Percentiles rank a stretch among this genome's conserved stretches.
Evolutionary conservation across 2,797 vertebrate species (phyloP).

Genomic region (Otolemur crassicaudatus): DNA sequence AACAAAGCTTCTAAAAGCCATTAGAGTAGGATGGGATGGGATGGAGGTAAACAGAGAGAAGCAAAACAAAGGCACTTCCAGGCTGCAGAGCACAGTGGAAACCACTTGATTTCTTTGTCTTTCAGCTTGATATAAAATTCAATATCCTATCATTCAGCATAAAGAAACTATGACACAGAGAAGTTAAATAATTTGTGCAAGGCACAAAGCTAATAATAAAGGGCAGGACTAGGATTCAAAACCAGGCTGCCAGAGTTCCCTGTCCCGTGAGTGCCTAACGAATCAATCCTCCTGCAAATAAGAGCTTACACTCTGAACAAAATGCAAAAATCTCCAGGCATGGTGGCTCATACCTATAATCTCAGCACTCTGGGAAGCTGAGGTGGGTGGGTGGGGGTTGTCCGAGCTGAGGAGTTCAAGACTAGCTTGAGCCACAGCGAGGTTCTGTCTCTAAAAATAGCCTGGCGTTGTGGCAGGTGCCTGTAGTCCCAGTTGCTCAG

Average conservation of each 20-base stretch:
- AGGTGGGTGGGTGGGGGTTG: too few species aligned
- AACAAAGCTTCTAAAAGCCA: background rate
- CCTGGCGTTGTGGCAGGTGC: too few species aligned
- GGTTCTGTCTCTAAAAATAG: too few species aligned
- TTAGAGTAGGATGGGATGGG: background rate
- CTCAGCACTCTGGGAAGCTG: too few species aligned
- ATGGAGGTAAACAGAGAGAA: background rate
- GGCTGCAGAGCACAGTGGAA: background rate
- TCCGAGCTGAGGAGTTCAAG: too few species aligned
- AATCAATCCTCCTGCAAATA: background rate
- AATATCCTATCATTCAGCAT: background rate
- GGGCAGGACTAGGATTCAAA: background rate
- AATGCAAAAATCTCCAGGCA: background rate
- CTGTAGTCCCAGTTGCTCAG: too few species aligned
- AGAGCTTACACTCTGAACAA: background rate
- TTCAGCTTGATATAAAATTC: constrained; percentile 23
- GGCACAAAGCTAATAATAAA: constrained; percentile 16
- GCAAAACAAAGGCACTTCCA: background rate
- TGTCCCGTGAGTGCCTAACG: background rate
- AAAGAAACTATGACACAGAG: background rate
- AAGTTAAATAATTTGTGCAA: background rate
- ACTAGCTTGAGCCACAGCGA: too few species aligned
- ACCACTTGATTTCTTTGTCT: background rate
- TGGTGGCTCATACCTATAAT: too few species aligned
- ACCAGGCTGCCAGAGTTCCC: background rate